Evolutionary conservation across 2,113 vertebrate species (phyloP).

Genomic region (Trematocara stigmaticum): DNA sequence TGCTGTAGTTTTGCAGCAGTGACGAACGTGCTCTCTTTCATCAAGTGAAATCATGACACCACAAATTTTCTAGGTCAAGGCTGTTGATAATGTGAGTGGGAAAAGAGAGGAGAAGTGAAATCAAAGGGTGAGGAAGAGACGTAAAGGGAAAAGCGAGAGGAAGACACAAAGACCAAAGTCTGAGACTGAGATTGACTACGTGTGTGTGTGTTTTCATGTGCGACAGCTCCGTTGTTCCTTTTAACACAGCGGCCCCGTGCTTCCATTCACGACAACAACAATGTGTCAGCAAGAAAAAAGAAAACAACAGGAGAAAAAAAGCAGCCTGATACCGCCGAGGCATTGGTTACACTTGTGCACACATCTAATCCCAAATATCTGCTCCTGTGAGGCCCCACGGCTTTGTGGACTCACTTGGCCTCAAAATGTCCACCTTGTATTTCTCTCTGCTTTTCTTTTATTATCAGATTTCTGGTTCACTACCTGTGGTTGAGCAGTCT

Average conservation of each 20-base stretch:
- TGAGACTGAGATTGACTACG: neutral
- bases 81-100: neutral
- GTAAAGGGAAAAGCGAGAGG: neutral
- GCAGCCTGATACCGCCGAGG: neutral
- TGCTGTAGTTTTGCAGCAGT: neutral
- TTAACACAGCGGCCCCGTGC: neutral
- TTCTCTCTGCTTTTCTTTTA: neutral
- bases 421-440: neutral
- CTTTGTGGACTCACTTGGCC: neutral
- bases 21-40: conserved; percentile 4
- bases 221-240: conserved; percentile 32
- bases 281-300: neutral
- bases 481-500: neutral
- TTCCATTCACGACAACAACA: neutral
- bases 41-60: conserved; percentile 18
- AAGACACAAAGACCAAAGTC: neutral
- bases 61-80: conserved; percentile 41
- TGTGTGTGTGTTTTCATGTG: neutral
- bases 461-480: neutral
- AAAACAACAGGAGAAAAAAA: neutral
- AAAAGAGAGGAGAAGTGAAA: neutral
- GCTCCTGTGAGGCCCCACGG: neutral
- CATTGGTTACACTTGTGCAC: neutral
- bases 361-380: neutral
- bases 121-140: neutral